phyloP scores from a whole-genome alignment of 2,113 vertebrate species.

The Laterallus jamaicensis region DNA sequence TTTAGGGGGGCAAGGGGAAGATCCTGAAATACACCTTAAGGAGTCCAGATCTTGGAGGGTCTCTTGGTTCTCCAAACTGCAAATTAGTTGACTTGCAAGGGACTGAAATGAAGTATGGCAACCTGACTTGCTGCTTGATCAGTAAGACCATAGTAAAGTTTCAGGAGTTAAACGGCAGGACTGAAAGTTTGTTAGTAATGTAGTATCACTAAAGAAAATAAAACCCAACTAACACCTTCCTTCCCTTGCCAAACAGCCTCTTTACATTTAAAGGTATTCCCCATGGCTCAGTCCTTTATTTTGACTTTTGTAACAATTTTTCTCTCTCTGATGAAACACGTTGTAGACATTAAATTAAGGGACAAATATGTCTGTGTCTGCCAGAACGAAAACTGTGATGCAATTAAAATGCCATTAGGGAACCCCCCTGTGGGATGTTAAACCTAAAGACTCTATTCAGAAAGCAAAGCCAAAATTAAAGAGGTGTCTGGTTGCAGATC shows the following conservation, averaged over 20 bases:
- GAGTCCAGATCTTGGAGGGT: background rate
- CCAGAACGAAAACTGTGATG: conserved; percentile 64
- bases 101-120: background rate
- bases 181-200: background rate
- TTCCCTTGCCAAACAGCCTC: conserved; percentile 20
- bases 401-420: conserved; percentile 70
- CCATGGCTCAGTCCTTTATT: conserved; percentile 14
- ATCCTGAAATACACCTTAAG: background rate
- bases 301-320: conserved; percentile 56
- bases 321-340: conserved; percentile 64
- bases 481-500: conserved; percentile 69
- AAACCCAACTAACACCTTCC: background rate
- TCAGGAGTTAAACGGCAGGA: conserved; percentile 6
- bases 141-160: background rate
- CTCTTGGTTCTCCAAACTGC: background rate
- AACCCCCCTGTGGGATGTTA: conserved; percentile 51
- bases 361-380: conserved; percentile 62
- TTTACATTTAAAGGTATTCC: conserved; percentile 49
- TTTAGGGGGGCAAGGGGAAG: background rate
- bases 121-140: background rate
- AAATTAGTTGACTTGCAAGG: background rate
- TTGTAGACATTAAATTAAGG: conserved; percentile 68
- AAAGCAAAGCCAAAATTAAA: conserved; percentile 63
- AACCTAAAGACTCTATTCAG: conserved; percentile 66
- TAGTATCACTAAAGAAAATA: conserved; percentile 16